Evolutionary conservation across 2,888 invertebrate species (phyloP).

Genomic region (Himalopsyche japonica): DNA sequence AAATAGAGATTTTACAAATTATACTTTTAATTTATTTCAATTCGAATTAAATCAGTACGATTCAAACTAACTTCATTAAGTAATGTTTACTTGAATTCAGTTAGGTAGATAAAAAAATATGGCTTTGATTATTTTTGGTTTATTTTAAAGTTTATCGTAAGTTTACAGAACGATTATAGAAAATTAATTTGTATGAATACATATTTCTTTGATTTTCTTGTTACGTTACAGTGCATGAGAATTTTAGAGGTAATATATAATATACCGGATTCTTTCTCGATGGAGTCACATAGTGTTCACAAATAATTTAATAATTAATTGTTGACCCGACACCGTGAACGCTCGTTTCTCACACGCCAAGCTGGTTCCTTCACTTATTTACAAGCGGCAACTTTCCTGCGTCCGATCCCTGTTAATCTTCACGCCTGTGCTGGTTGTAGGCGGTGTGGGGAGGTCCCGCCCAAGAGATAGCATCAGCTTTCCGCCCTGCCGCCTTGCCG

Average conservation of each 20-base stretch:
- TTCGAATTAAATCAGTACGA: no score
- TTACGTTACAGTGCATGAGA: no score
- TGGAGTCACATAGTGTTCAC: not conserved
- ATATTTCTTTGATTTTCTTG: no score
- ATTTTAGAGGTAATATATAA: not conserved
- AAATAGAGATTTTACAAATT: no score
- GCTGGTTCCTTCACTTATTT: not conserved
- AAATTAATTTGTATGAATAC: no score
- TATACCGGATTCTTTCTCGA: not conserved
- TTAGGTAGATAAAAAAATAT: no score
- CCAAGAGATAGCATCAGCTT: constrained; percentile 7
- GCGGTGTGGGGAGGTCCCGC: constrained; percentile 12
- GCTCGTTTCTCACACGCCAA: not conserved
- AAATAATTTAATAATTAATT: not conserved
- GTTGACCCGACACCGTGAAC: not conserved
- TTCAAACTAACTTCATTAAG: no score
- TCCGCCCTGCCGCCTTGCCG: constrained; percentile 16
- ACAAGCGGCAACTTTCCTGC: not conserved
- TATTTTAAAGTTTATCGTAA: no score
- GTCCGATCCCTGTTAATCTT: constrained; percentile 24
- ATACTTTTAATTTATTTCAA: no score
- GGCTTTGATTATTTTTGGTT: no score
- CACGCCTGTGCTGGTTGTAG: constrained; percentile 26
- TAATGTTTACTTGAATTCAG: no score
- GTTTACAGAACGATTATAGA: no score